A percentile compares a stretch with the other conserved stretches of the same genome.
Evolutionary conservation across 2,888 invertebrate species (phyloP).

Genomic region (Eustalomyia histrio): DNA sequence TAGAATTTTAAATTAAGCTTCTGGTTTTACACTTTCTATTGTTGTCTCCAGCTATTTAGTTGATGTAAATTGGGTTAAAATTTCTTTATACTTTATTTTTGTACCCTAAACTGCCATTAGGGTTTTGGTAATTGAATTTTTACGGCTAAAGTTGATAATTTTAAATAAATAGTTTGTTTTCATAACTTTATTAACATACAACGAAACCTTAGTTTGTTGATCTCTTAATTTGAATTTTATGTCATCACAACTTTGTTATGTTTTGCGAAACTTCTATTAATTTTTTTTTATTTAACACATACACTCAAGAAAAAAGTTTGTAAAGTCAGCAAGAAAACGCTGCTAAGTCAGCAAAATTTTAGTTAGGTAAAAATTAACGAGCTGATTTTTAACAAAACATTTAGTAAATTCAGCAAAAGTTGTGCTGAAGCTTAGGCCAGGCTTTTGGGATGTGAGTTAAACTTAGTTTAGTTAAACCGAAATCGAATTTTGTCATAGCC

Average conservation of each 20-base stretch:
- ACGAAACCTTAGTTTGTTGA: neutral
- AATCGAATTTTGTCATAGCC: too few relatives aligned
- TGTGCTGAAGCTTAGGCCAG: too few relatives aligned
- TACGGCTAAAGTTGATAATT: neutral
- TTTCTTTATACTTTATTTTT: neutral
- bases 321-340: too few relatives aligned
- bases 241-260: neutral
- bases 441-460: too few relatives aligned
- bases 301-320: too few relatives aligned
- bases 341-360: too few relatives aligned
- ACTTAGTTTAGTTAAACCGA: too few relatives aligned
- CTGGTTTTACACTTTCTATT: constrained; percentile 1
- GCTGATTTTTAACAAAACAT: too few relatives aligned
- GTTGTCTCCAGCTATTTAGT: neutral
- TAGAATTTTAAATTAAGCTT: neutral
- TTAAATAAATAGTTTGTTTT: neutral
- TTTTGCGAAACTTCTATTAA: neutral
- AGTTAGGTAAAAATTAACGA: too few relatives aligned
- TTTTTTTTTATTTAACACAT: too few relatives aligned
- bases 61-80: neutral
- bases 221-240: neutral
- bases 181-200: neutral
- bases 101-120: neutral
- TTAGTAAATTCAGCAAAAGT: too few relatives aligned
- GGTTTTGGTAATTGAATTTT: neutral